Conservation (phyloP, 1,140 invertebrate genomes). For the Harpegnathos saltator region DNA sequence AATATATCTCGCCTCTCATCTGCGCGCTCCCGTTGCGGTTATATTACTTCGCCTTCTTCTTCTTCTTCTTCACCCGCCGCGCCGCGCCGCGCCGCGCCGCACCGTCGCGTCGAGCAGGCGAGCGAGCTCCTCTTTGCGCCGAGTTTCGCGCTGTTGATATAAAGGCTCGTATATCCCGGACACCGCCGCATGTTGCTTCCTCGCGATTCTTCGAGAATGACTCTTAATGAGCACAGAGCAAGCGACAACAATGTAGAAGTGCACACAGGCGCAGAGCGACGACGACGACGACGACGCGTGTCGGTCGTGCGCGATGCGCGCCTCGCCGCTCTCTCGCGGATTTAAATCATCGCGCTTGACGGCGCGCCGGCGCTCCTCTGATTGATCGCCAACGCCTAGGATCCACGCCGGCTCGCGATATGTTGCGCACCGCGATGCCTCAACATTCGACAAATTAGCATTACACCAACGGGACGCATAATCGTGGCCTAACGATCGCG, state of each 20-base stretch:
- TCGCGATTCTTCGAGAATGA: too few species aligned
- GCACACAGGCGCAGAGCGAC: too few species aligned
- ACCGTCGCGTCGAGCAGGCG: too few species aligned
- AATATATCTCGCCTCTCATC: conserved; percentile 75
- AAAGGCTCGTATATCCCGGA: conserved; percentile 21
- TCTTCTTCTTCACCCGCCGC: too few species aligned
- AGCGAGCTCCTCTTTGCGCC: conserved; percentile 50
- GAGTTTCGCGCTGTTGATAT: conserved; percentile 37
- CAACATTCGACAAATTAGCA: conserved; percentile 51
- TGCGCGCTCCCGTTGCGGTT: conserved; percentile 66
- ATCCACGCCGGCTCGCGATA: background rate
- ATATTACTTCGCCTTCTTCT: conserved; percentile 65
- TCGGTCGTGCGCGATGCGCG: too few species aligned
- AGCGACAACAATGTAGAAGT: too few species aligned
- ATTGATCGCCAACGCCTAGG: too few species aligned
- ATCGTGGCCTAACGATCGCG: conserved; percentile 38
- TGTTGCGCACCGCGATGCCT: conserved; percentile 20
- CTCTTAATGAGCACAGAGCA: too few species aligned
- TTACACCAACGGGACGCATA: conserved; percentile 35
- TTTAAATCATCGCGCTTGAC: conserved; percentile 2
- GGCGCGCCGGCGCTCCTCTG: background rate
- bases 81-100: too few species aligned
- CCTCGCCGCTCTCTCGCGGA: too few species aligned
- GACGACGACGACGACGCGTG: too few species aligned
- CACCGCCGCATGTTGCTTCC: background rate